phyloP scores from a whole-genome alignment of 2,113 vertebrate genomes.

The Ophiodon elongatus region DNA sequence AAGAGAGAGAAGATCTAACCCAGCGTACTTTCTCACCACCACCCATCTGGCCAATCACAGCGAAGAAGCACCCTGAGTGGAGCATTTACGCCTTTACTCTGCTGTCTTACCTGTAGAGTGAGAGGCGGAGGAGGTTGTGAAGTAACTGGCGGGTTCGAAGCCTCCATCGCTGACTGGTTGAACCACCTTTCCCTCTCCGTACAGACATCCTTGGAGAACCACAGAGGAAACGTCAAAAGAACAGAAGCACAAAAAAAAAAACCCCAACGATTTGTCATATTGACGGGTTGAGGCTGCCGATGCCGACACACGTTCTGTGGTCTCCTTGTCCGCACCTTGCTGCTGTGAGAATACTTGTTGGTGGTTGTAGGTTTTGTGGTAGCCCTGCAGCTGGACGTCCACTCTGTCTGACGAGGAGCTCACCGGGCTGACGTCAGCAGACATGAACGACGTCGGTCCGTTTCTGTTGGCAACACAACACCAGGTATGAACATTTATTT shows the following conservation, averaged over 20 bases:
- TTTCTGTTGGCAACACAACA: conserved; percentile 41
- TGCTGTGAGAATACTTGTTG: conserved; percentile 69
- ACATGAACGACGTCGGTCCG: conserved; percentile 55
- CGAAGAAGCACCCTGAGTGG: neutral
- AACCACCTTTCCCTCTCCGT: conserved; percentile 62
- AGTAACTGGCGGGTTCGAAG: conserved; percentile 64
- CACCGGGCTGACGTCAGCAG: conserved; percentile 40
- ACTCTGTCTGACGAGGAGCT: conserved; percentile 56
- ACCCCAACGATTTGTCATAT: rapidly evolving
- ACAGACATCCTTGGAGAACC: conserved; percentile 57
- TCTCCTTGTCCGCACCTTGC: conserved; percentile 55
- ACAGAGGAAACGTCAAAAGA: conserved; percentile 4
- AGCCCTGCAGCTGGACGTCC: conserved; percentile 55
- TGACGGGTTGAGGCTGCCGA: neutral
- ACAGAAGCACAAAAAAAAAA: neutral
- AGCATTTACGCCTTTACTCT: no score
- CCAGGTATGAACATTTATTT: neutral
- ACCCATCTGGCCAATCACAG: neutral
- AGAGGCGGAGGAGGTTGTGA: conserved; percentile 49
- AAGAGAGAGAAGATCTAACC: neutral
- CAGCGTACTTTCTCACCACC: neutral
- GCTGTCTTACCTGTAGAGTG: conserved; percentile 63
- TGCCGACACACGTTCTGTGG: no score
- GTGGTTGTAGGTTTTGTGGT: conserved; percentile 63
- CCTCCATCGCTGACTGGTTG: conserved; percentile 57